Conservation (phyloP, 2,797 vertebrate genomes). For the Chromis chromis region DNA sequence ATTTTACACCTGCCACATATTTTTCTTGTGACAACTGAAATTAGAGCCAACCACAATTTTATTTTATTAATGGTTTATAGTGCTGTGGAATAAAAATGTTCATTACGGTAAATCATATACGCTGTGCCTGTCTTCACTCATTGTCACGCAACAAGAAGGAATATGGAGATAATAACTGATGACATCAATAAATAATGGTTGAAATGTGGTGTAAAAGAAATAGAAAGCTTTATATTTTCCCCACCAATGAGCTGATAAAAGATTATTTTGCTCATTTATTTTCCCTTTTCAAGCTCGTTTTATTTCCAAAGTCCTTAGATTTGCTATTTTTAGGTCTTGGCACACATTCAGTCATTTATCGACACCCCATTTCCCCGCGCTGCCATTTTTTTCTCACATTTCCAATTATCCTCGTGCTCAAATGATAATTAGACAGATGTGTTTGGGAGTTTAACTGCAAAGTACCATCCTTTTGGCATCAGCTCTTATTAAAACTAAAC, state of each 20-base stretch:
- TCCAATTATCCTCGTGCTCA: not conserved
- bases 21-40: slow-evolving; percentile 72
- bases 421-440: not conserved
- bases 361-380: not conserved
- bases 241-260: not conserved
- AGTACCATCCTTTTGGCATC: not conserved
- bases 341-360: slow-evolving; percentile 1
- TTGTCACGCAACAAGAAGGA: slow-evolving; percentile 1
- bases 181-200: not conserved
- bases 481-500: not conserved
- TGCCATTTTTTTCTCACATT: not conserved
- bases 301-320: not conserved
- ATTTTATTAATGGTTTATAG: slow-evolving; percentile 83
- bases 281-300: not conserved
- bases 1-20: slow-evolving; percentile 69
- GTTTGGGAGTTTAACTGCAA: not conserved
- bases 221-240: not conserved
- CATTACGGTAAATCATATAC: slow-evolving; percentile 58
- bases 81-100: slow-evolving; percentile 84
- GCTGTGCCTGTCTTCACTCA: slow-evolving; percentile 11
- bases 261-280: not conserved
- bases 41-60: slow-evolving; percentile 70
- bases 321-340: not conserved
- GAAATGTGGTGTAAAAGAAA: not conserved
- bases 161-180: not conserved